Evolutionary conservation across 2,888 invertebrate genomes (phyloP).

Genomic region (Mimumesa dahlbomi): DNA sequence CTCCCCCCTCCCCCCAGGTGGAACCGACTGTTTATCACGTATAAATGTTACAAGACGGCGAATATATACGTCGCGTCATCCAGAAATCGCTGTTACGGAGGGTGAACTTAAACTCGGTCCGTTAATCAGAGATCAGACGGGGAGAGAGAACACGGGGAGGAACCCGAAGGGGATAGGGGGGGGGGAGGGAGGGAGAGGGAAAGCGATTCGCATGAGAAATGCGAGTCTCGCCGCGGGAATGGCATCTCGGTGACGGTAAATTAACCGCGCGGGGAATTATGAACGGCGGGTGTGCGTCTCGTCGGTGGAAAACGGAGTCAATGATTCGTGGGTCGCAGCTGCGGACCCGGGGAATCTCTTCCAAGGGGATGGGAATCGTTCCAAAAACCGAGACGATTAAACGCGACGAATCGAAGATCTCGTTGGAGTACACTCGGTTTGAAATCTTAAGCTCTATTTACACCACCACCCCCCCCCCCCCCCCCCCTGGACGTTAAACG

Average conservation of each 20-base stretch:
- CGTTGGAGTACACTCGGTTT: background rate
- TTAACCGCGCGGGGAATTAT: background rate
- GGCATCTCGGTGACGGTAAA: background rate
- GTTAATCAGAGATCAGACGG: too few relatives aligned
- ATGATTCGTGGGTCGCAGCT: conserved; percentile 30
- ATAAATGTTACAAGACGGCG: too few relatives aligned
- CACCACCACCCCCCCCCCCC: too few relatives aligned
- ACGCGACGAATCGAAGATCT: conserved; percentile 36
- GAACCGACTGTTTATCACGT: too few relatives aligned
- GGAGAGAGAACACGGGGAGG: background rate
- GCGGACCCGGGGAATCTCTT: conserved; percentile 2
- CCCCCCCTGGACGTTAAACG: too few relatives aligned
- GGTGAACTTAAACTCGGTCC: too few relatives aligned
- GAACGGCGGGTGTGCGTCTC: background rate
- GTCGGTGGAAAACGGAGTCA: conserved; percentile 15
- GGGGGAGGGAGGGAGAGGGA: background rate
- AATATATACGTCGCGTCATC: too few relatives aligned
- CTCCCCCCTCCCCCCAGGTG: too few relatives aligned
- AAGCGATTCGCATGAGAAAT: background rate
- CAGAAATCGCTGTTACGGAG: too few relatives aligned
- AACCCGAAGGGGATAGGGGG: background rate
- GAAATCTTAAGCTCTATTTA: conserved; percentile 46
- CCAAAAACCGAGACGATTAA: conserved; percentile 37
- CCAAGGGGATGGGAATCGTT: conserved; percentile 33
- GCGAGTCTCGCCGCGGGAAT: background rate